Evolutionary conservation across 2,113 vertebrate species (phyloP), one percentile per base, ranked within the genome.

Genomic region (Entosphenus tridentatus): DNA sequence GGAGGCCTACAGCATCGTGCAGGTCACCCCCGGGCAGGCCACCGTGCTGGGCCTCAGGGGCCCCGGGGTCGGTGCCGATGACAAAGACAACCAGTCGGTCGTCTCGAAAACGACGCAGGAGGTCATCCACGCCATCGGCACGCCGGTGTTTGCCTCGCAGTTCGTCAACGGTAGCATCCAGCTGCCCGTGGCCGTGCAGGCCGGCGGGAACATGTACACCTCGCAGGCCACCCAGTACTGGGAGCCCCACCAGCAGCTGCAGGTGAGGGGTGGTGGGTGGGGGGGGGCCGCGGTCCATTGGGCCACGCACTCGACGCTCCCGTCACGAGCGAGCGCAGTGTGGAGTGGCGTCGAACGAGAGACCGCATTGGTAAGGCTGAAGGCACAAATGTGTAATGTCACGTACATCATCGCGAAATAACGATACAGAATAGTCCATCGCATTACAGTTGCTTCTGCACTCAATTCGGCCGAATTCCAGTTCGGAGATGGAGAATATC

Each of bases 91-190:
- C 69, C 80, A 81, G 67, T 83, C 82, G 8, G 80, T 85, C 70
- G 82, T 86, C 67, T 80, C 85, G 77, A 81, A 86, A 72, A 80
- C 84, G 56, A 90, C 93, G 8, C 92, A 98, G 78, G 93, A 98
- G 77, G 88, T 96, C 70, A 89, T 98, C 74, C 93, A 98, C 81
- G 93, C 90, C 74, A 80, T 86, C 74, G 84, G 84, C 74, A 86
- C 85, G 73, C 85, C 85, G 1, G 84, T 97, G 75, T 93, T 98
- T 77, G 90, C 93, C 9, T 89, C 93, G 2, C 93, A 98, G 83
- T 98, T 98, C 76, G 96, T 98, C 89, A 98, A 98, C 74, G 93
- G 93, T 70, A 98, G 96, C 82, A 89, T 98, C 81, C 93, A 98
- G 84, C 96, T 96, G 84, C 93, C 92, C 58, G 89, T 98, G 78